Percentiles rank a stretch among this genome's conserved stretches.
Conservation (phyloP, 2,113 vertebrate genomes). For the Platichthys flesus region DNA sequence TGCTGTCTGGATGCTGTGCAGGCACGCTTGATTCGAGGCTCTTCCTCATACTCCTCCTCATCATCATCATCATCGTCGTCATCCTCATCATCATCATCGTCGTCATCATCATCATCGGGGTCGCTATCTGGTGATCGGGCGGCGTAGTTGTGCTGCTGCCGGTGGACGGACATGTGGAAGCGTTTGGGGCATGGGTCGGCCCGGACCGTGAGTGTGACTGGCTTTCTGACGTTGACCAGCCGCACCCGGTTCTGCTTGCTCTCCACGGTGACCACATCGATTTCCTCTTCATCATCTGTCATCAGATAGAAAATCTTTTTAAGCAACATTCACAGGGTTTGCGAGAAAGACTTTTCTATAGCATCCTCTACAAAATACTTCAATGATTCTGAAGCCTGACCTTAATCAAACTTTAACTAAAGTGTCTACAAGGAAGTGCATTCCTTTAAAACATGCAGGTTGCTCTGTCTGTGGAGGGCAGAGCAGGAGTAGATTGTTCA, state of each 20-base stretch:
- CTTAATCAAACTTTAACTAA: slow-evolving; percentile 18
- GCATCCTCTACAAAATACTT: background rate
- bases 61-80: slow-evolving; percentile 32
- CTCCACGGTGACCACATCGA: slow-evolving; percentile 95
- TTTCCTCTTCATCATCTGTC: slow-evolving; percentile 87
- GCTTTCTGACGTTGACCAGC: slow-evolving; percentile 84
- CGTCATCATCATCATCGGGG: slow-evolving; percentile 47
- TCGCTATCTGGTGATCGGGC: slow-evolving; percentile 89
- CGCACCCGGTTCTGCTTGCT: slow-evolving; percentile 90
- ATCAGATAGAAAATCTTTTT: background rate
- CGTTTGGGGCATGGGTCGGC: slow-evolving; percentile 91
- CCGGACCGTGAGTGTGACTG: slow-evolving; percentile 90
- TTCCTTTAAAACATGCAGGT: slow-evolving; percentile 39
- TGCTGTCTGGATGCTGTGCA: slow-evolving; percentile 34
- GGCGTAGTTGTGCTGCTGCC: slow-evolving; percentile 97
- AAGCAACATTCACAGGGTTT: background rate
- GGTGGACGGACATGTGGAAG: slow-evolving; percentile 94
- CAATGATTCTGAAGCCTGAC: background rate
- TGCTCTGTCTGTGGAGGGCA: background rate
- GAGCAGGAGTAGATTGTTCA: slow-evolving; percentile 10
- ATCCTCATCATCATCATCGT: slow-evolving; percentile 27
- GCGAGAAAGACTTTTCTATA: no score
- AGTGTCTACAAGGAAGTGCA: slow-evolving; percentile 38
- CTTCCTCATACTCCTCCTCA: slow-evolving; percentile 53
- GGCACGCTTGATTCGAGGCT: slow-evolving; percentile 65